These are phyloP conservation scores for Drosophila anomalata DNA, from an alignment of 2,888 invertebrate species.

Conservation along the genomic window DNA sequence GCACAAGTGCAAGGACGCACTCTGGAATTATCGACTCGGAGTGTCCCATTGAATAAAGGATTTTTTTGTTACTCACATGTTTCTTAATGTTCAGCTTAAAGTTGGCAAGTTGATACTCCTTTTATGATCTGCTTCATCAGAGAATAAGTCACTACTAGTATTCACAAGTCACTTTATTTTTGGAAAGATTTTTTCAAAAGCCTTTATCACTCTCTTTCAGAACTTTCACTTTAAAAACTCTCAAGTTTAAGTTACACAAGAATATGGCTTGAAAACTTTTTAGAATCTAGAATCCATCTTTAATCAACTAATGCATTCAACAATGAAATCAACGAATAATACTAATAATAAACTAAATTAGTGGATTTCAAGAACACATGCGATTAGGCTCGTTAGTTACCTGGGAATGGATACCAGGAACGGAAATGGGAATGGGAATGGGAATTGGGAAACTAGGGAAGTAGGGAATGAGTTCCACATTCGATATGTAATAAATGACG, in stretches of 20 bases:
- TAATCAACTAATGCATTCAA: slow-evolving; percentile 41
- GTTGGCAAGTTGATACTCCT: not conserved
- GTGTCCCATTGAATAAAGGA: slow-evolving; percentile 1
- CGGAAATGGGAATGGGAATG: slow-evolving; percentile 11
- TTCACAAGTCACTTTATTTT: not conserved
- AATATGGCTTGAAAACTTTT: not conserved
- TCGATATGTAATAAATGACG: slow-evolving; percentile 49
- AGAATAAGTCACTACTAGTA: not conserved
- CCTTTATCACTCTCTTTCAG: not conserved
- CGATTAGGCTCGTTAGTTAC: slow-evolving; percentile 31
- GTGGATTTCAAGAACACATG: slow-evolving; percentile 43
- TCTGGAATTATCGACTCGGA: slow-evolving; percentile 15
- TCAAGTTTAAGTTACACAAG: not conserved
- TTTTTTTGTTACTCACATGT: slow-evolving; percentile 22
- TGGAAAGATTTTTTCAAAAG: not conserved
- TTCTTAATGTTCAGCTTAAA: slow-evolving; percentile 5
- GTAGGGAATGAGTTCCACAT: slow-evolving; percentile 40
- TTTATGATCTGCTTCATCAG: not conserved
- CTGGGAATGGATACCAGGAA: slow-evolving; percentile 24
- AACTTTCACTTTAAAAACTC: not conserved
- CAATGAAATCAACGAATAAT: slow-evolving; percentile 25
- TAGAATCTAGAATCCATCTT: slow-evolving; percentile 28
- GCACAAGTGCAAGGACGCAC: slow-evolving; percentile 44
- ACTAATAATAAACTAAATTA: slow-evolving; percentile 41
- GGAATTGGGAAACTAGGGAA: not conserved